A percentile compares a stretch with the other conserved stretches of the same genome.
Evolutionary conservation across 2,888 invertebrate species (phyloP).

Genomic region (Dilophus febrilis): DNA sequence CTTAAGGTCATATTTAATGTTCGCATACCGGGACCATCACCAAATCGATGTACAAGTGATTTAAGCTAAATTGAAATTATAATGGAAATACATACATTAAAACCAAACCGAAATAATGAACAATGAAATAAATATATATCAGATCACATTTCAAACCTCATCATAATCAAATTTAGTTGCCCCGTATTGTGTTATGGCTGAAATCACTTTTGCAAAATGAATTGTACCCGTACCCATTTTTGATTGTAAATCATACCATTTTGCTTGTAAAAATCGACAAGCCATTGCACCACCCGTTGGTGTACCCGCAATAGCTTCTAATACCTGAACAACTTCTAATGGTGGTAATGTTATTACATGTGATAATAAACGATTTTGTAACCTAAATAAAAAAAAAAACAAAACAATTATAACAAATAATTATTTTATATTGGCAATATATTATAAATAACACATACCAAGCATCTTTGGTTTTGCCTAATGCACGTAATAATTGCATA

Average conservation of each 20-base stretch:
- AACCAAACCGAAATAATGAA: too few species aligned
- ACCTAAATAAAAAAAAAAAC: conserved; percentile 6
- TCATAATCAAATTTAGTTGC: conserved; percentile 31
- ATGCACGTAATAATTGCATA: conserved; percentile 27
- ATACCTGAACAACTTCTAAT: conserved; percentile 28
- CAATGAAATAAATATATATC: too few species aligned
- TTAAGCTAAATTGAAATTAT: conserved; percentile 20
- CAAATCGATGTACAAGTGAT: conserved; percentile 29
- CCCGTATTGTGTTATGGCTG: conserved; percentile 31
- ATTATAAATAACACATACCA: conserved; percentile 16
- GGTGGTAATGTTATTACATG: conserved; percentile 30
- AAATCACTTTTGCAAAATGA: conserved; percentile 30
- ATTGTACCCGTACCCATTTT: conserved; percentile 28
- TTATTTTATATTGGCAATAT: background rate
- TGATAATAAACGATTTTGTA: conserved; percentile 30
- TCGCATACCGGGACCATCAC: conserved; percentile 29
- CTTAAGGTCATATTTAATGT: conserved; percentile 29
- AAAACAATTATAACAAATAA: background rate
- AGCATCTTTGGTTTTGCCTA: conserved; percentile 30
- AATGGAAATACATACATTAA: background rate
- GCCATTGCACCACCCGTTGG: conserved; percentile 32
- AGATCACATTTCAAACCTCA: too few species aligned
- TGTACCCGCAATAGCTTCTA: conserved; percentile 30
- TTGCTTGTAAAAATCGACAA: conserved; percentile 29
- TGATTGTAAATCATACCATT: conserved; percentile 29